These are phyloP conservation scores for Sclerodermus sp. DNA, from an alignment of 2,888 invertebrate species.

Conservation along the genomic window DNA sequence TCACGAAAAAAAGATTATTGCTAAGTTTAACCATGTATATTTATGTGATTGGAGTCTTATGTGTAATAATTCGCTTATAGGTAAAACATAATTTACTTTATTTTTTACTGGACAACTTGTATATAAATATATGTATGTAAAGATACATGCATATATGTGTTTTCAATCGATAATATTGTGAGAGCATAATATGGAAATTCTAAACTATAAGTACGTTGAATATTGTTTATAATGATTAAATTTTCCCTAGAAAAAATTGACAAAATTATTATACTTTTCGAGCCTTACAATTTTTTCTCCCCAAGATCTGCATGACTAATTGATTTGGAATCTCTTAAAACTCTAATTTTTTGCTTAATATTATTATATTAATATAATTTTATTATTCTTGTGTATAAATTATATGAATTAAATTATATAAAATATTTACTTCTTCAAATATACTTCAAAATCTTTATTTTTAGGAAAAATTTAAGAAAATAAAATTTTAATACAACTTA, in stretches of 20 bases:
- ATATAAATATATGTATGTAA: not conserved
- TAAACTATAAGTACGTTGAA: not conserved
- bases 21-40: too few species aligned
- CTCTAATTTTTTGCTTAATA: too few species aligned
- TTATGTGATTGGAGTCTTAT: too few species aligned
- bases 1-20: too few species aligned
- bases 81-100: not conserved
- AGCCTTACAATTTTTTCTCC: not conserved
- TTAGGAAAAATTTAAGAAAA: not conserved
- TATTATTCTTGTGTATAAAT: too few species aligned
- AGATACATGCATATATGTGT: too few species aligned
- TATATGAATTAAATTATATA: too few species aligned
- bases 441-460: conserved; percentile 15
- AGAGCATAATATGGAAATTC: too few species aligned
- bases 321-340: conserved; percentile 20
- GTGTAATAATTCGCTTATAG: too few species aligned
- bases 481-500: too few species aligned
- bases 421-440: not conserved
- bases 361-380: too few species aligned
- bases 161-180: too few species aligned
- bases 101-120: conserved; percentile 20
- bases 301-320: conserved; percentile 13
- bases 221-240: conserved; percentile 18
- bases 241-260: conserved; percentile 16
- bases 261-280: conserved; percentile 9